These are phyloP conservation scores for Andrena marginata DNA, from an alignment of 2,888 invertebrate genomes.

Conservation along the genomic window DNA sequence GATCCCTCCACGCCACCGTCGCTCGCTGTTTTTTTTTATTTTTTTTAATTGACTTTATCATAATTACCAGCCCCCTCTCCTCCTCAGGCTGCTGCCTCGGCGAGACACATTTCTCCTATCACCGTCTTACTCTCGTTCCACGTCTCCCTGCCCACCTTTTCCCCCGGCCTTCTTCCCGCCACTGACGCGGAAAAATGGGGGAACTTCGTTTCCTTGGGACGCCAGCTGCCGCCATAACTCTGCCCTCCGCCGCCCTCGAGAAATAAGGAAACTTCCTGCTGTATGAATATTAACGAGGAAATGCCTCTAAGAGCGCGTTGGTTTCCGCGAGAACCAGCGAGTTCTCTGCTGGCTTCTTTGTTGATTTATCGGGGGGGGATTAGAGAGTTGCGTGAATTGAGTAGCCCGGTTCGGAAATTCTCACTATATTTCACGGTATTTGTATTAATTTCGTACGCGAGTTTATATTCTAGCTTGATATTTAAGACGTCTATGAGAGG, in stretches of 20 bases:
- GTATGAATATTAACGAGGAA: constrained; percentile 32
- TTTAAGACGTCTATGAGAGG: too few relatives aligned
- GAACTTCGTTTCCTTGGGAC: background rate
- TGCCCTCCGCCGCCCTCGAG: background rate
- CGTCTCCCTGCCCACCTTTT: background rate
- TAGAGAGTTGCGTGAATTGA: too few relatives aligned
- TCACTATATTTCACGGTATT: too few relatives aligned
- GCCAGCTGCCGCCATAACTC: constrained; percentile 2
- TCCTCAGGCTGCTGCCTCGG: background rate
- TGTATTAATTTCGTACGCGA: too few relatives aligned
- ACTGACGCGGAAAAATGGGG: background rate
- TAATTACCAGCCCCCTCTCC: constrained; percentile 51
- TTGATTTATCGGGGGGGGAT: too few relatives aligned
- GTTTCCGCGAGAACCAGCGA: too few relatives aligned
- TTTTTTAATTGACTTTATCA: constrained; percentile 74
- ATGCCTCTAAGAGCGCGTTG: too few relatives aligned
- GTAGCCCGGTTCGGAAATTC: too few relatives aligned
- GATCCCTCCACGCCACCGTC: constrained; percentile 27
- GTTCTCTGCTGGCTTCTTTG: too few relatives aligned
- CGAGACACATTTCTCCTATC: constrained; percentile 1
- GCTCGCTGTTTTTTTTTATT: constrained; percentile 12
- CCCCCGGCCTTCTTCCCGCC: background rate
- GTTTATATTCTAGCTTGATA: too few relatives aligned
- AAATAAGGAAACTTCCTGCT: constrained; percentile 24
- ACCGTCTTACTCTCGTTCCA: background rate